Base-by-base conservation (phyloP, 2,888 invertebrate genomes). In the Drosophila aldrichi region DNA sequence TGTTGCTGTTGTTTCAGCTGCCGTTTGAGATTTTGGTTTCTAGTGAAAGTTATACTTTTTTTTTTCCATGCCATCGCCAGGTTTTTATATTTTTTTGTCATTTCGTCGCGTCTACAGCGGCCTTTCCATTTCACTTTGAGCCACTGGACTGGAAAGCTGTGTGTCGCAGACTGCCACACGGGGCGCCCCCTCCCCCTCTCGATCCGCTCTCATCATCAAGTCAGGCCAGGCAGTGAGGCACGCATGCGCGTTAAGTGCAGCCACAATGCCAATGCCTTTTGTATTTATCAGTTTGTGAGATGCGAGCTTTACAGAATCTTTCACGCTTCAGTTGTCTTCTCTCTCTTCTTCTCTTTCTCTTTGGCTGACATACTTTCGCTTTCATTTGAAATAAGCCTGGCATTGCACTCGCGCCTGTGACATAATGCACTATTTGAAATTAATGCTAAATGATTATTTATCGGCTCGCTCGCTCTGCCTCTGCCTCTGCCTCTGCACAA, bases 391-490 rank as follows among this genome's bases (percentile, higher is more conserved):
- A 61, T 64, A 29, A 58, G 48, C 44, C 46, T 61, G 38, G 56
- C 25, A 55, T 63, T 73, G 88, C 65, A 76, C 64, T 80, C 84
- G 73, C 74, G 70, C 60, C 82, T 77, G 76, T 90, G 89, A 89
- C 89, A 90, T 90, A 86, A 86, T 90, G 85, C 74, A 71, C 63
- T 56, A 64, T 79, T 64, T 68, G 81, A 81, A 81, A 88, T 85
- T 79, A 85, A 85, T 85, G 79, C 76, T 84, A 75, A 86, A 83
- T 76, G 88, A 86, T 88, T 88, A 83, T 79, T 79, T 84, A 82
- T 88, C 80, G 74, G 68, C 73, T 78, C 57, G 10, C 29, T 40
- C n/a, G 59, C n/a, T 52, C 64, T 55, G 8, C 29, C 29, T 29
- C 7, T n/a, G n/a, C n/a, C n/a, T n/a, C n/a, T 29, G 29, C 29